Evolutionary conservation across 2,797 vertebrate genomes (phyloP), one percentile per base, ranked within the genome.

Genomic region (Spinus pinus): DNA sequence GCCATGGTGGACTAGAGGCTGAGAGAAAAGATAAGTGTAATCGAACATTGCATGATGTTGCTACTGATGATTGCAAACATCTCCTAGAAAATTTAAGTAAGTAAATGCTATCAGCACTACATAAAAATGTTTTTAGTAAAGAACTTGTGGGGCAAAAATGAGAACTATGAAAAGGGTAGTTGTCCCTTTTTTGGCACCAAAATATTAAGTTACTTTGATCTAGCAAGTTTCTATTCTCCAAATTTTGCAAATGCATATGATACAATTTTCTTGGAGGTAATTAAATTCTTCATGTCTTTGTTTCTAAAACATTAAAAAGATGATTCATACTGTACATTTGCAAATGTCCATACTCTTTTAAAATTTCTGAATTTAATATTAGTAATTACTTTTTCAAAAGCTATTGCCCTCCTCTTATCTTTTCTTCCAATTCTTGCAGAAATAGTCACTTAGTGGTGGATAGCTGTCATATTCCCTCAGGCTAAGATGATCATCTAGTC

Each of bases 31-130:
- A 99, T 93, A 98, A 98, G 66, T 99, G 99, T 90, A 98, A 98
- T 94, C 98, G 98, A 94, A 99, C 99, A 12, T 98, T 98, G 81
- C 99, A 99, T 54, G 99, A 99, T 73, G 98, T 99, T 84, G 99
- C 99, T 83, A 99, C 99, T 14, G 99, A 99, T 86, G 99, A 99
- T 98, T 99, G 99, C 98, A 99, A 99, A 97, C 98, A 99, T 94
- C 98, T 99, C 41, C 98, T 99, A 81, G 99, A 99, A 97, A 99
- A 99, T 92, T 98, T 99, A 84, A 91, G 99, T 99, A 97, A 99
- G 99, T 98, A 91, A 77, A 62, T 35, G 6, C 46, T 67, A 57
- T 78, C 41, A 60, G 33, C 17, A 12, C 37, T 78, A 14, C 25
- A 50, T 69, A 71, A 53, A 91, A 84, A 50, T 71, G 15, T 58